phyloP scores from a whole-genome alignment of 2,113 vertebrate species.

The Atherinomorus stipes region DNA sequence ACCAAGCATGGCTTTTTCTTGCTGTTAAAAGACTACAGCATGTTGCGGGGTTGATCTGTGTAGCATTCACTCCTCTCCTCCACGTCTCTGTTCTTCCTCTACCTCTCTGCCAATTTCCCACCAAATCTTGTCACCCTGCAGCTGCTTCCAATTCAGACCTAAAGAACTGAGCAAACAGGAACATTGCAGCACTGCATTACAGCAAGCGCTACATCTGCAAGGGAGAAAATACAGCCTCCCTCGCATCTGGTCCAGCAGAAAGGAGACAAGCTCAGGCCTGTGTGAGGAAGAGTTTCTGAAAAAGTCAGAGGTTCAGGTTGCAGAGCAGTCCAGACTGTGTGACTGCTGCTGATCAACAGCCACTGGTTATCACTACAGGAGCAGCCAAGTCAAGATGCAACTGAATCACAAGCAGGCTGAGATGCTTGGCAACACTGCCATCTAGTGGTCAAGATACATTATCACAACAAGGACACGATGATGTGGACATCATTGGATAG shows the following conservation, averaged over 20 bases:
- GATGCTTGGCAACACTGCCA: slow-evolving; percentile 68
- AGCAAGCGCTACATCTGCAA: slow-evolving; percentile 73
- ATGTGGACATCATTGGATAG: neutral
- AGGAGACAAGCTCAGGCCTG: slow-evolving; percentile 57
- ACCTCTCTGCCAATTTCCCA: slow-evolving; percentile 58
- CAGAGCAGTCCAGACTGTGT: slow-evolving; percentile 62
- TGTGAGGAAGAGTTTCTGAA: slow-evolving; percentile 17
- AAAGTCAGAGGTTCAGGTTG: slow-evolving; percentile 63
- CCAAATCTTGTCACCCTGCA: slow-evolving; percentile 61
- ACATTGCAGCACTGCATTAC: slow-evolving; percentile 56
- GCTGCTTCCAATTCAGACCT: slow-evolving; percentile 76
- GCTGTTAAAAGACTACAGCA: slow-evolving; percentile 24
- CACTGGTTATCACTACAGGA: slow-evolving; percentile 43
- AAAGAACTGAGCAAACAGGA: slow-evolving; percentile 61
- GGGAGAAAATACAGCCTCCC: slow-evolving; percentile 73
- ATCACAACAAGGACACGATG: slow-evolving; percentile 17
- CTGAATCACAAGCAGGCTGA: slow-evolving; percentile 17
- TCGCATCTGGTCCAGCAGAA: slow-evolving; percentile 65
- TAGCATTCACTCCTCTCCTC: slow-evolving; percentile 46
- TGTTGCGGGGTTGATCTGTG: slow-evolving; percentile 38
- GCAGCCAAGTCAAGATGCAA: slow-evolving; percentile 60
- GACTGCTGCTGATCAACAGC: slow-evolving; percentile 67
- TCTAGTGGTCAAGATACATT: slow-evolving; percentile 60
- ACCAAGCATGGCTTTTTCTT: slow-evolving; percentile 25
- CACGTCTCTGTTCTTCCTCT: slow-evolving; percentile 60